A percentile compares a stretch with the other conserved stretches of the same genome.
phyloP scores from a whole-genome alignment of 2,797 vertebrate species.

The Sebastes baramenuke region DNA sequence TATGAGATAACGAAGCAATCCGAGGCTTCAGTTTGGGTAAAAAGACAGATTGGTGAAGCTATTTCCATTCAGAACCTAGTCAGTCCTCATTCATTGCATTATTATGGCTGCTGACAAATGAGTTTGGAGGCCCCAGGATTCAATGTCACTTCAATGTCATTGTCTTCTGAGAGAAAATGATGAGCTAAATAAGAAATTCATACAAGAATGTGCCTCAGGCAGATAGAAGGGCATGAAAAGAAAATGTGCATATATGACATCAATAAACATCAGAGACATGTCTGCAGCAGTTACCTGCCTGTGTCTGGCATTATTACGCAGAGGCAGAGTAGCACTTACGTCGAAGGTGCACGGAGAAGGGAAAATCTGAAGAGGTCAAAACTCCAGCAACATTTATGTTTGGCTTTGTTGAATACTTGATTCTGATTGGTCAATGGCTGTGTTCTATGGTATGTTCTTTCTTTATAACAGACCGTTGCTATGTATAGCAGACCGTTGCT shows the following conservation, averaged over 20 bases:
- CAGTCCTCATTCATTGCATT: not conserved
- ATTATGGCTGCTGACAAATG: not conserved
- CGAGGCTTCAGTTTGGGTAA: not conserved
- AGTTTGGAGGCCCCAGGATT: not conserved
- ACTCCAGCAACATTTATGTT: too few species aligned
- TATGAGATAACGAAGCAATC: constrained; percentile 5
- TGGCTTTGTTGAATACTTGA: too few species aligned
- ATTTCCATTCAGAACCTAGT: constrained; percentile 14
- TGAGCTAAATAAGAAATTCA: not conserved
- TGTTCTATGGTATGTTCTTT: too few species aligned
- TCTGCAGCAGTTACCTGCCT: not conserved
- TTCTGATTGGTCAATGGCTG: too few species aligned
- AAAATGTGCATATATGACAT: not conserved
- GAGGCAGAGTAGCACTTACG: too few species aligned
- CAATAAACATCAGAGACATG: not conserved
- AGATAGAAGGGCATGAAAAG: not conserved
- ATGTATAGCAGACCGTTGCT: too few species aligned
- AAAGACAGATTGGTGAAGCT: not conserved
- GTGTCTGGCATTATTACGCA: not conserved
- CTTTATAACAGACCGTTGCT: too few species aligned
- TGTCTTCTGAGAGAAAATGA: not conserved
- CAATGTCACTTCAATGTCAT: not conserved
- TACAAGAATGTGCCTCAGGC: constrained; percentile 18
- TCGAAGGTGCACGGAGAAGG: too few species aligned
- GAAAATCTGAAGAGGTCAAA: too few species aligned